phyloP scores from a whole-genome alignment of 1,140 invertebrate species.

The Vanessa tameamea region DNA sequence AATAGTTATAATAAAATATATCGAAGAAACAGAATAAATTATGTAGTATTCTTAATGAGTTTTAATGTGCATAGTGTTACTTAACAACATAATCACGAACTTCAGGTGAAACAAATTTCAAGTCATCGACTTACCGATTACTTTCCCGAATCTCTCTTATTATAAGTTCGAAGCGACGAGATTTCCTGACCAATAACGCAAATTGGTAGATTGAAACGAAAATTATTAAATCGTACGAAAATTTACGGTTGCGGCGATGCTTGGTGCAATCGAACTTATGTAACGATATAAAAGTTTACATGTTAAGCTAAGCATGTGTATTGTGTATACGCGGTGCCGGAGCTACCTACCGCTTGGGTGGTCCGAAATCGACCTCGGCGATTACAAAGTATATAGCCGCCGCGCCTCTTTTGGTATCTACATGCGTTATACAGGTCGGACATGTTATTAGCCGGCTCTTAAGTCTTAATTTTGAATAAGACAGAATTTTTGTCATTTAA shows the following conservation, averaged over 20 bases:
- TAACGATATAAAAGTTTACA: conserved; percentile 27
- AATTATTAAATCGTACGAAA: conserved; percentile 63
- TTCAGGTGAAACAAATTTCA: conserved; percentile 43
- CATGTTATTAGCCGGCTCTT: conserved; percentile 23
- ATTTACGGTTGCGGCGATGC: conserved; percentile 26
- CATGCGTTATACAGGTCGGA: conserved; percentile 23
- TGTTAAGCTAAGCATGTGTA: conserved; percentile 41
- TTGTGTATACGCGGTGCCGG: conserved; percentile 39
- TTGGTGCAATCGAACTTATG: conserved; percentile 25
- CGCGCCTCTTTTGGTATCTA: conserved; percentile 36
- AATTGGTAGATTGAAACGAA: conserved; percentile 67
- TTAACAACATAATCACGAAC: background rate
- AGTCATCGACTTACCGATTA: conserved; percentile 48
- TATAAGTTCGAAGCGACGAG: conserved; percentile 61
- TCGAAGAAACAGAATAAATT: too few species aligned
- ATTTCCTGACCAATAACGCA: conserved; percentile 57
- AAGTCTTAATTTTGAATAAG: conserved; percentile 14
- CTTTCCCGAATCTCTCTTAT: conserved; percentile 61
- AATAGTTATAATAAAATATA: background rate
- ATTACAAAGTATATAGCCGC: conserved; percentile 67
- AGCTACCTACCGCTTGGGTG: conserved; percentile 67
- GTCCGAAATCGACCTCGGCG: conserved; percentile 64
- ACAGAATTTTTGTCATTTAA: background rate
- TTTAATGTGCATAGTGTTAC: background rate
- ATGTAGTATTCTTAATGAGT: too few species aligned